phyloP scores from a whole-genome alignment of 2,797 vertebrate genomes.

The Hipposideros larvatus region DNA sequence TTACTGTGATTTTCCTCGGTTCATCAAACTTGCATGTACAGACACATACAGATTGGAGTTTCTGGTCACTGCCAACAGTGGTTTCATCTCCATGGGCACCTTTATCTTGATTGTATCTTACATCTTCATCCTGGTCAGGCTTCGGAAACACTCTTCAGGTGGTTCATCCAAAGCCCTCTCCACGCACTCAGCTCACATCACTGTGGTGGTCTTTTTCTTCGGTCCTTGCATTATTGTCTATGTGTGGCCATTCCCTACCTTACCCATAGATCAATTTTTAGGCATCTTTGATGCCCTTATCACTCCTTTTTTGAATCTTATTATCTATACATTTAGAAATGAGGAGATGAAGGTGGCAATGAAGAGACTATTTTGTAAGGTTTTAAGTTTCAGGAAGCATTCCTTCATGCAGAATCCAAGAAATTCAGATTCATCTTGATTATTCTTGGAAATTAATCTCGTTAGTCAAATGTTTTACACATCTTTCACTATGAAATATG shows the following conservation, averaged over 20 bases:
- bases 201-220: constrained; percentile 75
- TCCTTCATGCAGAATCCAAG: neutral
- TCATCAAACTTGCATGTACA: constrained; percentile 72
- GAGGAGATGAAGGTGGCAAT: constrained; percentile 74
- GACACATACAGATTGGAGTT: constrained; percentile 71
- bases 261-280: constrained; percentile 81
- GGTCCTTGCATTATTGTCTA: constrained; percentile 78
- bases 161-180: constrained; percentile 65
- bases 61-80: constrained; percentile 56
- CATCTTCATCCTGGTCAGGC: constrained; percentile 55
- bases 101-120: constrained; percentile 63
- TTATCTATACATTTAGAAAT: constrained; percentile 81
- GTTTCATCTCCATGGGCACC: constrained; percentile 64
- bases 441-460: neutral
- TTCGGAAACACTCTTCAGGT: constrained; percentile 3
- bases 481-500: no score
- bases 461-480: neutral
- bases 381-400: constrained; percentile 45
- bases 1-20: constrained; percentile 75
- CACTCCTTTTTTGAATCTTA: constrained; percentile 78
- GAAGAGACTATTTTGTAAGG: constrained; percentile 43
- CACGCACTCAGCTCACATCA: constrained; percentile 73
- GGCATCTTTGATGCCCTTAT: constrained; percentile 79
- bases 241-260: constrained; percentile 68
- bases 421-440: constrained; percentile 27